Conservation (phyloP, 2,888 invertebrate species). For the Troides helena region DNA sequence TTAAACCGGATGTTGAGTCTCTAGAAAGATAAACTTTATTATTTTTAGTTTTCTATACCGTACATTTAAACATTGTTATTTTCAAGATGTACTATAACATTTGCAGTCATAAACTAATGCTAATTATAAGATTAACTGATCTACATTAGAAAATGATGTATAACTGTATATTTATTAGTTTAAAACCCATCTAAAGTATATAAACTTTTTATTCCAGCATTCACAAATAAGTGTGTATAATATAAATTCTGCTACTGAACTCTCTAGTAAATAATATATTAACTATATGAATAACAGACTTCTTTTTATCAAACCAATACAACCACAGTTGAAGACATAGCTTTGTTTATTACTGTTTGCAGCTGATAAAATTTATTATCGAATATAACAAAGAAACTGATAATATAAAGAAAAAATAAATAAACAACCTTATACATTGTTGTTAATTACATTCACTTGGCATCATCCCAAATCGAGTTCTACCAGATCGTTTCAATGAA, state of each 20-base stretch:
- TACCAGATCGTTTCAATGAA: constrained; percentile 7
- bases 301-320: too few relatives aligned
- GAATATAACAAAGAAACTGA: neutral
- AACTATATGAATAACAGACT: too few relatives aligned
- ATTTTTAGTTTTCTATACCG: constrained; percentile 9
- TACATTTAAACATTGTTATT: neutral
- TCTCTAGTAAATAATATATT: too few relatives aligned
- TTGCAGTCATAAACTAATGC: neutral
- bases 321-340: neutral
- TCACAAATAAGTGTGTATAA: too few relatives aligned
- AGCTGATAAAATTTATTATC: neutral
- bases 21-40: neutral
- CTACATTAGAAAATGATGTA: too few relatives aligned
- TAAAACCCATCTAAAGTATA: too few relatives aligned
- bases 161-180: too few relatives aligned
- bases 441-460: constrained; percentile 13
- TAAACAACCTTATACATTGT: neutral
- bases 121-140: neutral
- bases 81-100: neutral
- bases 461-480: constrained; percentile 10
- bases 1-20: constrained; percentile 6
- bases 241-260: too few relatives aligned
- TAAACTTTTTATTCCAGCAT: too few relatives aligned
- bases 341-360: neutral
- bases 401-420: neutral